Percentiles rank a stretch among this genome's conserved stretches.
phyloP scores from a whole-genome alignment of 2,888 invertebrate genomes.

The Schizaphis graminum region DNA sequence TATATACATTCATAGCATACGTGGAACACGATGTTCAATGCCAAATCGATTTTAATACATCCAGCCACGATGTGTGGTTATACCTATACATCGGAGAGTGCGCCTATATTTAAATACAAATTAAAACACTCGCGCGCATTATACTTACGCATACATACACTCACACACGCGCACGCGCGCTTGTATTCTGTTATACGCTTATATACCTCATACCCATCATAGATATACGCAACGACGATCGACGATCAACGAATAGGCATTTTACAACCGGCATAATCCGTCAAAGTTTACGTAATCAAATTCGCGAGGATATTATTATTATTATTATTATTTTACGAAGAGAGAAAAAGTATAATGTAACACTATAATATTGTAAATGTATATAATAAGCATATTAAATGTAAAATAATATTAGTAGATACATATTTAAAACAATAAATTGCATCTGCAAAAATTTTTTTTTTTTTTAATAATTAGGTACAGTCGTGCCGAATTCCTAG shows the following conservation, averaged over 20 bases:
- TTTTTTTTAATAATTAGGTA: neutral
- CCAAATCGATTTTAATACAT: slow-evolving; percentile 53
- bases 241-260: neutral
- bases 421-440: neutral
- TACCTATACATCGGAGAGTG: neutral
- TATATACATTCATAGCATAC: neutral
- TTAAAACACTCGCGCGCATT: neutral
- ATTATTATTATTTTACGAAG: neutral
- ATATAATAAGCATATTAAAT: neutral
- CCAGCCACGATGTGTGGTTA: slow-evolving; percentile 15
- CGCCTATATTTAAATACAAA: slow-evolving; percentile 20
- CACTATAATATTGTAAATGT: neutral
- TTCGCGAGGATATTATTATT: neutral
- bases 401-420: no score
- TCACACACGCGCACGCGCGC: neutral
- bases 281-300: neutral
- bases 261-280: neutral
- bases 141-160: neutral
- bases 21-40: slow-evolving; percentile 37
- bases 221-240: neutral
- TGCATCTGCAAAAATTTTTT: neutral
- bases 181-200: neutral
- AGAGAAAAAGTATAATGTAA: neutral
- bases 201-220: neutral
- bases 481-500: no score